Conservation (phyloP, 2,888 invertebrate genomes). For the Neelides folsomi region DNA sequence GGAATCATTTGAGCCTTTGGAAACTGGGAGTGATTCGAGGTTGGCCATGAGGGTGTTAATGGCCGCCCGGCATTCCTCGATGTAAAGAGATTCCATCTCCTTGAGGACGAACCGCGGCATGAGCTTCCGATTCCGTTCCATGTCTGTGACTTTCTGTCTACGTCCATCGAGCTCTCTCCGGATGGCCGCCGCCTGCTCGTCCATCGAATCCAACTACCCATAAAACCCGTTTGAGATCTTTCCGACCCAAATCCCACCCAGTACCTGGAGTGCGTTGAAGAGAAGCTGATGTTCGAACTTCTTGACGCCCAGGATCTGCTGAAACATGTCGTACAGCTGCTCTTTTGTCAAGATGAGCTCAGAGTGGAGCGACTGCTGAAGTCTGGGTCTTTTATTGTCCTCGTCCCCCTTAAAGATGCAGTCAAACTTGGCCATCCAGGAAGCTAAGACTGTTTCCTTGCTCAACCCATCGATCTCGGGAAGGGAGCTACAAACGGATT, state of each 20-base stretch:
- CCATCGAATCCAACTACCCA: constrained; percentile 86
- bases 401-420: constrained; percentile 92
- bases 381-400: constrained; percentile 69
- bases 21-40: constrained; percentile 95
- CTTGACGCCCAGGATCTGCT: constrained; percentile 94
- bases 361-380: constrained; percentile 77
- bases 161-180: constrained; percentile 95
- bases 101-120: constrained; percentile 99
- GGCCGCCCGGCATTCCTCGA: constrained; percentile 94
- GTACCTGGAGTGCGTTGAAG: constrained; percentile 93
- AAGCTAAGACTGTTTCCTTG: constrained; percentile 95
- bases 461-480: constrained; percentile 99
- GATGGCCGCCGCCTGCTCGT: constrained; percentile 99
- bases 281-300: constrained; percentile 99
- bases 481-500: constrained; percentile 54
- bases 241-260: not conserved
- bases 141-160: constrained; percentile 90
- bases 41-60: constrained; percentile 98
- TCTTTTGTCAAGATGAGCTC: constrained; percentile 95
- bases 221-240: not conserved
- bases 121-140: constrained; percentile 92
- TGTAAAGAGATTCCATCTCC: constrained; percentile 99
- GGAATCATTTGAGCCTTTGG: constrained; percentile 93
- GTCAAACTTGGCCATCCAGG: constrained; percentile 99
- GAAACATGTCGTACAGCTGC: constrained; percentile 99